Conservation (phyloP, 2,797 vertebrate species). For the Spizella passerina region DNA sequence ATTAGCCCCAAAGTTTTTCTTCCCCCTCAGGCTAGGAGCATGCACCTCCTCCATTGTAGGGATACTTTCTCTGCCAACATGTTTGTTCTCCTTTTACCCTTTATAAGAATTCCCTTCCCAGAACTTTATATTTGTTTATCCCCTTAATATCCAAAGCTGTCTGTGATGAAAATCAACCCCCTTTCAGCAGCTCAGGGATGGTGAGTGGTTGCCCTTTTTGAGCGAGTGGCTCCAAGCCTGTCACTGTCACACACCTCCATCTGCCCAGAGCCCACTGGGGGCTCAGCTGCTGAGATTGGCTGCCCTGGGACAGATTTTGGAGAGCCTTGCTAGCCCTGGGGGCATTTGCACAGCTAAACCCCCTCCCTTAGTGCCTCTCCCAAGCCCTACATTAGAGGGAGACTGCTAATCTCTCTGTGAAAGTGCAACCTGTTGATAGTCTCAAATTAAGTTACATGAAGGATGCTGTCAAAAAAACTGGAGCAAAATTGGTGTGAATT, state of each 20-base stretch:
- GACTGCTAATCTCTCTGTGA: not conserved
- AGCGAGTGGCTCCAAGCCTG: not conserved
- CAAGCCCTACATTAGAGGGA: not conserved
- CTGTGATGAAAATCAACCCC: slow-evolving; percentile 18
- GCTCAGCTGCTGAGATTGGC: not conserved
- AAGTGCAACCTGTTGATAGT: not conserved
- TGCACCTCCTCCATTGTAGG: not conserved
- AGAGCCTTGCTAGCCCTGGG: not conserved
- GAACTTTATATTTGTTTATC: not conserved
- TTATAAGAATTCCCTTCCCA: not conserved
- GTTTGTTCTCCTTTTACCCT: not conserved
- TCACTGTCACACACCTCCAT: not conserved
- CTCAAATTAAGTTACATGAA: not conserved
- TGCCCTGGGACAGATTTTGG: not conserved
- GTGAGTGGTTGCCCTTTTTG: not conserved
- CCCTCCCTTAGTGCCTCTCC: not conserved
- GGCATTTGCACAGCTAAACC: not conserved
- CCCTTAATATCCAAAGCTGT: slow-evolving; percentile 20
- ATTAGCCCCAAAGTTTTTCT: not conserved
- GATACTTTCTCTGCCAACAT: not conserved
- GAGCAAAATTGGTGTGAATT: not conserved
- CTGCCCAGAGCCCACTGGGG: fast-evolving
- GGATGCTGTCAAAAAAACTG: not conserved
- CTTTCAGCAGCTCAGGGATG: not conserved
- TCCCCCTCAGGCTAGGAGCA: not conserved